Percentiles rank a stretch among this genome's conserved stretches.
These are phyloP conservation scores for Conopomorpha cramerella DNA, from an alignment of 1,140 invertebrate genomes.

Conservation along the genomic window DNA sequence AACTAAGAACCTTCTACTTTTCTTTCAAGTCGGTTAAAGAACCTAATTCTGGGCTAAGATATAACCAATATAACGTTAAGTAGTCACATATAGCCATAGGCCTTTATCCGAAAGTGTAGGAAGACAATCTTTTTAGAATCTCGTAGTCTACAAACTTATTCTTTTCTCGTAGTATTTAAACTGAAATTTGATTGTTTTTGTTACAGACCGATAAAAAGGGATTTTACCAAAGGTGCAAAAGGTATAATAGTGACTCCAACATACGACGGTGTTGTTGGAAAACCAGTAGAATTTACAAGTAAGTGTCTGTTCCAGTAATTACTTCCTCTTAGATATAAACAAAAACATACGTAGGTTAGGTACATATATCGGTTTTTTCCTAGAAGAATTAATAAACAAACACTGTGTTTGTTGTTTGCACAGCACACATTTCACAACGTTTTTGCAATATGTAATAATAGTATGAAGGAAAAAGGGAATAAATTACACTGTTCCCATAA, in stretches of 20 bases:
- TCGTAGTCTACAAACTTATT: not conserved
- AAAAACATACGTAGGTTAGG: too few species aligned
- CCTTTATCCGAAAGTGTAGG: not conserved
- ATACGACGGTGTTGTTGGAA: conserved; percentile 82
- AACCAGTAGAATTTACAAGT: conserved; percentile 96
- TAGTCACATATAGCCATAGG: not conserved
- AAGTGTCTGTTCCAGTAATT: conserved; percentile 51
- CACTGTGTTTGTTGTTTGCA: not conserved
- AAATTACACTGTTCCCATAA: too few species aligned
- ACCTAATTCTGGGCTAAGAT: not conserved
- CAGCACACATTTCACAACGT: not conserved
- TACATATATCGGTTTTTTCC: not conserved
- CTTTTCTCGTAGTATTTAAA: not conserved
- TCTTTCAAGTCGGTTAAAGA: too few species aligned
- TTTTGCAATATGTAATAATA: too few species aligned
- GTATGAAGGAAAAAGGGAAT: too few species aligned
- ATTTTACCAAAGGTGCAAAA: conserved; percentile 66
- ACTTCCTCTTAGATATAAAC: too few species aligned
- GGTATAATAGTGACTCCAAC: conserved; percentile 85
- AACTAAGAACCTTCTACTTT: too few species aligned
- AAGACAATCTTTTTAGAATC: too few species aligned
- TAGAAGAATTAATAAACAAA: not conserved
- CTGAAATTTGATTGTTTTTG: conserved; percentile 9
- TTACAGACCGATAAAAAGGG: conserved; percentile 49
- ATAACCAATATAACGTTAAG: not conserved